These are phyloP conservation scores for Heliconius himera DNA, from an alignment of 1,140 invertebrate species.

Conservation along the genomic window DNA sequence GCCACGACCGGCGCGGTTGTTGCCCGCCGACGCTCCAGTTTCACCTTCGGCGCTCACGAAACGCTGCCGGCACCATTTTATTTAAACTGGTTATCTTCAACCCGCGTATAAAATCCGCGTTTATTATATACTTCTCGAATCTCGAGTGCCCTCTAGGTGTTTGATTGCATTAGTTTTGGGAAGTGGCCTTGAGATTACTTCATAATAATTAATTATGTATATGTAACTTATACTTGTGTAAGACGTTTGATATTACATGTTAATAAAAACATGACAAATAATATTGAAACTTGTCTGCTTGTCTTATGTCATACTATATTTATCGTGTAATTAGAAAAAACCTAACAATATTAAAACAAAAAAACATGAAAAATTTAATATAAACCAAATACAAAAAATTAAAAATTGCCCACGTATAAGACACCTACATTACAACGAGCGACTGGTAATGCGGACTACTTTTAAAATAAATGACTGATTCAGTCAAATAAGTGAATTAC, in stretches of 20 bases:
- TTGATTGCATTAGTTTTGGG: neutral
- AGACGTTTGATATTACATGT: neutral
- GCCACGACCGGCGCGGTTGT: constrained; percentile 74
- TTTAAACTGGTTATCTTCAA: constrained; percentile 31
- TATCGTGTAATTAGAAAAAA: neutral
- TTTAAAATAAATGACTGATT: no score
- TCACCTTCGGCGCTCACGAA: constrained; percentile 28
- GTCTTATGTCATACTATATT: neutral
- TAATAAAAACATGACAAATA: neutral
- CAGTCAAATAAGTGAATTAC: no score
- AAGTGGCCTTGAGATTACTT: neutral
- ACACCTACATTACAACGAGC: neutral
- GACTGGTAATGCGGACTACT: no score
- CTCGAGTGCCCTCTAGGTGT: constrained; percentile 24
- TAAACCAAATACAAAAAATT: neutral
- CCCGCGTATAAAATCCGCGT: constrained; percentile 17
- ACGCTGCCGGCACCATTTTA: constrained; percentile 18
- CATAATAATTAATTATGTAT: neutral
- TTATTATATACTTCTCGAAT: constrained; percentile 34
- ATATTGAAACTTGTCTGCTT: neutral
- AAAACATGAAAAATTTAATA: neutral
- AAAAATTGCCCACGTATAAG: neutral
- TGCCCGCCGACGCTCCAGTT: constrained; percentile 56
- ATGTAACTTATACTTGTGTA: neutral
- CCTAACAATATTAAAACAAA: neutral